A percentile compares a stretch with the other conserved stretches of the same genome.
Evolutionary conservation across 1,140 invertebrate species (phyloP).

Genomic region (Aphelinus certus): DNA sequence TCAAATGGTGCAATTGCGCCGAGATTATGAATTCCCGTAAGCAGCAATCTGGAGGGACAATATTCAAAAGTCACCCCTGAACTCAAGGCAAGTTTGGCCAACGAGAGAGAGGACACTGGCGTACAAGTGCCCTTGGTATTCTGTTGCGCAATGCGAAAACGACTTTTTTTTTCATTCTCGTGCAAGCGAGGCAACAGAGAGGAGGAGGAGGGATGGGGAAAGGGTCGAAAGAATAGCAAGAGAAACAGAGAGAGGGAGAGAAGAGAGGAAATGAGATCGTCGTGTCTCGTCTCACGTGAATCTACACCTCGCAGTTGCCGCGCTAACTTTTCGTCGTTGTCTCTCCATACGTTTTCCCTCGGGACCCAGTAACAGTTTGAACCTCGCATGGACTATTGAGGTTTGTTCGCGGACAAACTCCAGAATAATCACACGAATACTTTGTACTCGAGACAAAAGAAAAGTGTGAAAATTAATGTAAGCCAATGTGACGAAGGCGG

Average conservation of each 20-base stretch:
- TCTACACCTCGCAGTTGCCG: not conserved
- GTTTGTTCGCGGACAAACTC: conserved; percentile 8
- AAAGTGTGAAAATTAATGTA: no score
- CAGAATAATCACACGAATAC: not conserved
- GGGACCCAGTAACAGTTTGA: conserved; percentile 21
- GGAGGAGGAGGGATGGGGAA: no score
- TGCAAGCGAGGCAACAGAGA: no score
- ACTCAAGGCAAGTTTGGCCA: no score
- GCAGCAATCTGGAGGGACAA: no score
- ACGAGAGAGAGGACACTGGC: no score
- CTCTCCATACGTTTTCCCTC: conserved; percentile 19
- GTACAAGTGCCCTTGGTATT: conserved; percentile 4
- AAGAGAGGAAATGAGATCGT: not conserved
- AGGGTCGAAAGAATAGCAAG: no score
- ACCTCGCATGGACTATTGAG: conserved; percentile 9
- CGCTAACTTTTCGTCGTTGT: not conserved
- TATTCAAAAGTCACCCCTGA: no score
- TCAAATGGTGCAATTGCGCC: conserved; percentile 12
- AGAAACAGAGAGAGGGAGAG: no score
- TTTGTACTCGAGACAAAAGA: no score
- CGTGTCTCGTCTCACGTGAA: not conserved
- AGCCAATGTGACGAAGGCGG: no score
- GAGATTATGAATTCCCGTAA: conserved; percentile 11
- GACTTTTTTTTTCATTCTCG: not conserved
- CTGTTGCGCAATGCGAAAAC: not conserved